Evolutionary conservation across 2,888 invertebrate genomes (phyloP).

Genomic region (Capitulum mitella): DNA sequence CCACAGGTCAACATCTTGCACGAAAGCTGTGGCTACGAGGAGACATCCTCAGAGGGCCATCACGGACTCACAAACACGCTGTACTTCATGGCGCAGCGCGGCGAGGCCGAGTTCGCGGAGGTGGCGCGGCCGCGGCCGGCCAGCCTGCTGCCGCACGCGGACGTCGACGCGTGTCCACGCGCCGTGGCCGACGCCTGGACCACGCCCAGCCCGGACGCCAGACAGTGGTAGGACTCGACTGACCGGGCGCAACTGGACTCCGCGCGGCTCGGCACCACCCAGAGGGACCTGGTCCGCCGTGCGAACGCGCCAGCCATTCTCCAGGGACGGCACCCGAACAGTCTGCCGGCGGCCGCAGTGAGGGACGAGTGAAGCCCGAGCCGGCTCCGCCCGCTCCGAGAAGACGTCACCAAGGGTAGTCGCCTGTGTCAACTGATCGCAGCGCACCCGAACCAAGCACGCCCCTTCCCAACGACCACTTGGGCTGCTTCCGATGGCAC

Average conservation of each 20-base stretch:
- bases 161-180: background rate
- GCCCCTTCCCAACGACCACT: too few relatives aligned
- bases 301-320: too few relatives aligned
- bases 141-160: background rate
- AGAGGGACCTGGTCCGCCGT: too few relatives aligned
- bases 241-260: background rate
- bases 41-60: constrained; percentile 32
- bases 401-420: too few relatives aligned
- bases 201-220: constrained; percentile 12
- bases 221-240: background rate
- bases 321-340: too few relatives aligned
- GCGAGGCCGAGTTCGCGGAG: constrained; percentile 29
- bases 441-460: too few relatives aligned
- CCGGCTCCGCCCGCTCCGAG: too few relatives aligned
- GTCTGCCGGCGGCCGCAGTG: too few relatives aligned
- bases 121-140: background rate
- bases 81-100: constrained; percentile 37
- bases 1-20: background rate
- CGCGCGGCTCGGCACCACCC: too few relatives aligned
- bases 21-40: constrained; percentile 37
- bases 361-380: too few relatives aligned
- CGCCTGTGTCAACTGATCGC: too few relatives aligned
- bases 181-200: constrained; percentile 5
- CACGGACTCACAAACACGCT: constrained; percentile 37
- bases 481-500: too few relatives aligned